Base-by-base conservation (phyloP, 2,113 vertebrate genomes). In the Hydrochoerus hydrochaeris region DNA sequence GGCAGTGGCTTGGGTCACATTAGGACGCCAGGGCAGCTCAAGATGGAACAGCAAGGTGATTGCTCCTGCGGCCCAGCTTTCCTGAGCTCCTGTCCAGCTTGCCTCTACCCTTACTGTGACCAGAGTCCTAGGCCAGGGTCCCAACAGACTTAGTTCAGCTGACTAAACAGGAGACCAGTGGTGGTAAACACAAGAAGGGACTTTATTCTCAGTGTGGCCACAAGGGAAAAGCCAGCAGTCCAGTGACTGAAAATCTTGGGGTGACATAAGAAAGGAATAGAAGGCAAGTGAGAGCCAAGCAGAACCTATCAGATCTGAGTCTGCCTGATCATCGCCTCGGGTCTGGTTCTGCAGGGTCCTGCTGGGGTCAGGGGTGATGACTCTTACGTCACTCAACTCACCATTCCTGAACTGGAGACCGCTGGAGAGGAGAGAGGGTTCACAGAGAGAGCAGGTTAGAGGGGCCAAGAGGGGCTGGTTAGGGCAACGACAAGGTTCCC, bases 11-110 rank as follows among this genome's bases (percentile, higher is more conserved):
- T 20, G 10, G n/a, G 8, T 52, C 8, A 6, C 52, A 10, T 35
- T 62, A 49, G 71, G 63, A 63, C 44, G 38, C 38, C 17, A 11
- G 52, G 78, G 2, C 32, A 85, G 67, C 32, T 41, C 35, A 30
- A 90, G 20, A 7, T 14, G 4, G 0, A 13, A 28, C 28, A 65
- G 19, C 9, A 10, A 32, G 2, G 1, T 4, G 75, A 14, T 35
- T n/a, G 24, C 30, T 41, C 28, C 71, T 86, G 41, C 77, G 58
- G 12, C 38, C 82, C 32, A 19, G 26, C 58, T 38, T 0, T 4
- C 30, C 87, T 62, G 19, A 14, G 0, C 38, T 10, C 38, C 63
- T 7, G 4, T 6, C 84, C 85, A 38, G 24, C 14, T 35, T 73
- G 80, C 80, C 4, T n/a, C 13, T 19, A 14, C 22, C 22, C 13